Conservation (phyloP, 1,140 invertebrate species). For the Magallana gigas region DNA sequence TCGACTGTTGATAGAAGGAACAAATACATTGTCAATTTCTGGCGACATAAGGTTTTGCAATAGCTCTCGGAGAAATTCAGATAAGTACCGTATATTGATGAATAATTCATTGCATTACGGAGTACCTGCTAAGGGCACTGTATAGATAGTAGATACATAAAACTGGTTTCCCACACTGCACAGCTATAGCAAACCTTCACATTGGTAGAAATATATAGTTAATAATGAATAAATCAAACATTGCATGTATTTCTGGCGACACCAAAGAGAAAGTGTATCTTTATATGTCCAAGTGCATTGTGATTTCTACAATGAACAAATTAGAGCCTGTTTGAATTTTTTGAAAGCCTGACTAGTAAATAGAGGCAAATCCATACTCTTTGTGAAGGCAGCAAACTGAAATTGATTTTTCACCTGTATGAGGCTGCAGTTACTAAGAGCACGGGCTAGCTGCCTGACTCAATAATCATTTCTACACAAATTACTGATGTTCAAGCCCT, state of each 20-base stretch:
- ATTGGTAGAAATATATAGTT: neutral
- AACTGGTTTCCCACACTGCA: neutral
- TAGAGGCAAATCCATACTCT: neutral
- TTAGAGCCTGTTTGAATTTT: slow-evolving; percentile 12
- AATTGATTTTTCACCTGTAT: slow-evolving; percentile 25
- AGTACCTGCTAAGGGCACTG: neutral
- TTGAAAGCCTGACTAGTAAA: neutral
- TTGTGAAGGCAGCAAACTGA: neutral
- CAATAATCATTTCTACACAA: slow-evolving; percentile 25
- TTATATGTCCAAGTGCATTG: neutral
- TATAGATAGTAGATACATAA: neutral
- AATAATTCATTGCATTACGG: neutral
- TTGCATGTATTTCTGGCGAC: neutral
- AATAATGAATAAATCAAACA: neutral
- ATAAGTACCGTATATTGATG: slow-evolving; percentile 5
- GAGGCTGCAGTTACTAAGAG: neutral
- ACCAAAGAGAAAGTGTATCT: neutral
- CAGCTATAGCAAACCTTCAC: neutral
- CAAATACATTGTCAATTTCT: too few relatives aligned
- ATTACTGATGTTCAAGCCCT: neutral
- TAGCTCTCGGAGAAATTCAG: neutral
- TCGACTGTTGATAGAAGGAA: too few relatives aligned
- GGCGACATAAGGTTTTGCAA: too few relatives aligned
- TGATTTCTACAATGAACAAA: neutral
- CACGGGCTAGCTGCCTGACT: neutral